Base-by-base conservation (phyloP, 2,797 vertebrate genomes). In the Diglossa cyanea region DNA sequence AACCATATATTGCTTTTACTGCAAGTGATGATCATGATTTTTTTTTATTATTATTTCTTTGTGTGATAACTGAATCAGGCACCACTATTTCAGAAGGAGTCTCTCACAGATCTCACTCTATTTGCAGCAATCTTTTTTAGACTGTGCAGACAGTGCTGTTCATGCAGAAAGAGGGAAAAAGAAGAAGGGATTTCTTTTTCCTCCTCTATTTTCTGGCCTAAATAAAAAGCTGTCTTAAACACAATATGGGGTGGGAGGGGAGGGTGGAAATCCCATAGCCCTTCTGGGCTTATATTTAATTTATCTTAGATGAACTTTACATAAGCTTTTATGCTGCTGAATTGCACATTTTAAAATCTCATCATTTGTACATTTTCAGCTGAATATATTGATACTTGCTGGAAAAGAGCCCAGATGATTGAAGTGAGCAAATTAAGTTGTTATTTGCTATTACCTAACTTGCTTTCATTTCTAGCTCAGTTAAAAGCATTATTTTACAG, bases 221-320 rank as follows among this genome's bases (percentile, higher is more conserved):
- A 61, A 72, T 73, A 60, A 60, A 89, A 81, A 65, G 5, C 18
- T 51, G 4, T 72, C 17, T 72, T 42, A 81, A 91, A 62, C 26
- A 82, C 17, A 85, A 18, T 2, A 42, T 17, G 1, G 3, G 2
- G 39, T n/a, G 15, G 39, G 15, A 6, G 2, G 5, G 2, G 3
- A 17, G 20, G 4, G 54, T 21, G 11, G 39, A 35, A 17, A 2
- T 40, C 6, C 14, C 31, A 16, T 50, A 80, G 24, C 5, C 3
- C 19, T 71, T 77, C n/a, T 72, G n/a, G 30, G 42, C 6, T 57
- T 72, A 57, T 68, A 68, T 75, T 91, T 84, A 70, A 66, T 74
- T 73, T 16, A 54, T 80, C 8, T 77, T 53, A 45, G 10, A 72
- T 57, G 7, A 78, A 82, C 25, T 65, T 84, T 26, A 39, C 57